Conservation (phyloP, 2,888 invertebrate species). For the Pollenia labialis region DNA sequence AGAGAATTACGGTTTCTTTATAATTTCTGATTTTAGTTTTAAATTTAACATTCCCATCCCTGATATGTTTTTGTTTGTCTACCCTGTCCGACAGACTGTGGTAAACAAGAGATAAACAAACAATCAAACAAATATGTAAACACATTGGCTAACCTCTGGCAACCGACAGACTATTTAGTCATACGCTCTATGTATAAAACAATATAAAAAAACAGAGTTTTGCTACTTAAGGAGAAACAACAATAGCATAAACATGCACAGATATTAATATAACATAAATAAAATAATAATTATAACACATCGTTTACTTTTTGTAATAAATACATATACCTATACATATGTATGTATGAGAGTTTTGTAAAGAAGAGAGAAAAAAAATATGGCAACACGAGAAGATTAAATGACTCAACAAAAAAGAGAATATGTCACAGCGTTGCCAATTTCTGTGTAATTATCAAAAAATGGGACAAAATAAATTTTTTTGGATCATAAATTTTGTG, state of each 20-base stretch:
- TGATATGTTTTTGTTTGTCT: constrained; percentile 29
- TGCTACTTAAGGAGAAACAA: constrained; percentile 13
- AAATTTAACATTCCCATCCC: too few species aligned
- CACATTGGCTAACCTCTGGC: background rate
- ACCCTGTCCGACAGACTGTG: constrained; percentile 6
- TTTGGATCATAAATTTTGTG: too few species aligned
- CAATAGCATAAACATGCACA: background rate
- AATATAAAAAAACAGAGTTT: background rate
- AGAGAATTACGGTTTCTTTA: too few species aligned
- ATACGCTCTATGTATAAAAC: too few species aligned
- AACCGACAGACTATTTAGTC: constrained; percentile 7
- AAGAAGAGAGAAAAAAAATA: background rate
- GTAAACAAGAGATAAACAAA: background rate
- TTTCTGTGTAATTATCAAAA: too few species aligned
- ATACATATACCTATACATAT: background rate
- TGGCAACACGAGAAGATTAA: background rate
- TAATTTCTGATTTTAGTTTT: too few species aligned
- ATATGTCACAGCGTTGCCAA: too few species aligned
- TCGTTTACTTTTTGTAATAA: constrained; percentile 2
- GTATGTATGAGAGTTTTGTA: background rate
- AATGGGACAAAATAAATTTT: too few species aligned
- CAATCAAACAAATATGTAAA: constrained; percentile 11
- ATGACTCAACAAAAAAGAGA: constrained; percentile 10
- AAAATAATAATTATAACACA: constrained; percentile 41
- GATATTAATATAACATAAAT: constrained; percentile 44